A percentile compares a stretch with the other conserved stretches of the same genome.
Conservation (phyloP, 1,140 invertebrate genomes). For the Plutomurus gul region DNA sequence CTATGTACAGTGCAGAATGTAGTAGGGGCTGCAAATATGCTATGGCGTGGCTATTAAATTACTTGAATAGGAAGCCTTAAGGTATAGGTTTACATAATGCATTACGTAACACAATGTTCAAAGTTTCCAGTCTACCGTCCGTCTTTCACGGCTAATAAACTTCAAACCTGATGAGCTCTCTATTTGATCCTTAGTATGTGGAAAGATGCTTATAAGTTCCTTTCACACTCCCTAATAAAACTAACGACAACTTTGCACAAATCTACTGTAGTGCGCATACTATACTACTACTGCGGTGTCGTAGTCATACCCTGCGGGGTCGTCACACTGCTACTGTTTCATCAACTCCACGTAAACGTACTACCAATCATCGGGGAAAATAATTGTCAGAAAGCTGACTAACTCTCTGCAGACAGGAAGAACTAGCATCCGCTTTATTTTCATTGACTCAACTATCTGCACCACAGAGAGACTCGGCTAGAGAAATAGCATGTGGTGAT, state of each 20-base stretch:
- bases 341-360: too few relatives aligned
- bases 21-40: background rate
- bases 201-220: slow-evolving; percentile 14
- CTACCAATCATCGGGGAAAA: too few relatives aligned
- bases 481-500: too few relatives aligned
- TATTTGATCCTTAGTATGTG: background rate
- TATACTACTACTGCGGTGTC: background rate
- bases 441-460: too few relatives aligned
- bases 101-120: background rate
- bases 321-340: too few relatives aligned
- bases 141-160: slow-evolving; percentile 22
- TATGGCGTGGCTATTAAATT: background rate
- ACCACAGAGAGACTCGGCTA: too few relatives aligned
- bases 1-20: background rate
- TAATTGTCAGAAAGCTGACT: too few relatives aligned
- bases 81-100: background rate
- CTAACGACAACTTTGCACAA: background rate
- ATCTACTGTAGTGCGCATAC: background rate
- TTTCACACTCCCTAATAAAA: background rate
- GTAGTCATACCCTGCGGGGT: background rate
- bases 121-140: background rate
- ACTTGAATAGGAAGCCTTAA: background rate
- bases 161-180: slow-evolving; percentile 3
- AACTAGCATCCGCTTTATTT: too few relatives aligned
- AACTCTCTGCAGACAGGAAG: too few relatives aligned